Base-by-base conservation (phyloP, 2,797 vertebrate genomes). In the Syngnathus rostellatus region DNA sequence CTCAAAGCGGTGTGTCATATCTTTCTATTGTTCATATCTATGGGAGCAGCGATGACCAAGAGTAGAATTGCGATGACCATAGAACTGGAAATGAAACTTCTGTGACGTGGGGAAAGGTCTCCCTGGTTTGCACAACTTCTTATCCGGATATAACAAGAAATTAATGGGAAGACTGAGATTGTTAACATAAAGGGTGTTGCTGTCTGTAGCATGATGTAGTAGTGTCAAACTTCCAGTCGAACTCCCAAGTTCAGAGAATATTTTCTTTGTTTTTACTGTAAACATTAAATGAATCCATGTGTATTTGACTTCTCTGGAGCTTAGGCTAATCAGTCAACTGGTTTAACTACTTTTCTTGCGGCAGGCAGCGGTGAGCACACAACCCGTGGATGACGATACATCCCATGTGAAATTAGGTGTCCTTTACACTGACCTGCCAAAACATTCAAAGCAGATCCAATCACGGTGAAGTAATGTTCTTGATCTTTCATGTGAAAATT, bases 261-360 rank as follows among this genome's bases (percentile, higher is more conserved):
- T 8, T 1, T 21, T 21, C 10, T n/a, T 51, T 10, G 8, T 51
- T n/a, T 51, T 46, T 17, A 46, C 45, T 19, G 45, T 5, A 51
- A 51, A 51, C 48, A 51, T 51, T 9, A 51, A 51, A 51, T 4
- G n/a, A 51, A 51, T 17, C 5, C 16, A 48, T 7, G 6, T n/a
- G 10, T 3, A 21, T 51, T 3, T 10, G 9, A n/a, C n/a, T 51
- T 7, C 50, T 51, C n/a, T n/a, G n/a, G 50, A 3, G 50, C 19
- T 65, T 63, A 59, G 12, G 21, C 5, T 51, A 43, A 70, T 66
- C n/a, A 71, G 63, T 73, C 37, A 72, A 23, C 54, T 46, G 61
- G 67, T 67, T 71, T 40, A 69, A 68, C 67, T 6, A 50, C 57
- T 77, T 77, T 37, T 50, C 21, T 61, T 59, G 38, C 60, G 48